Evolutionary conservation across 23 tunicate genomes (phyloP).

Genomic region (Halocynthia roretzi): DNA sequence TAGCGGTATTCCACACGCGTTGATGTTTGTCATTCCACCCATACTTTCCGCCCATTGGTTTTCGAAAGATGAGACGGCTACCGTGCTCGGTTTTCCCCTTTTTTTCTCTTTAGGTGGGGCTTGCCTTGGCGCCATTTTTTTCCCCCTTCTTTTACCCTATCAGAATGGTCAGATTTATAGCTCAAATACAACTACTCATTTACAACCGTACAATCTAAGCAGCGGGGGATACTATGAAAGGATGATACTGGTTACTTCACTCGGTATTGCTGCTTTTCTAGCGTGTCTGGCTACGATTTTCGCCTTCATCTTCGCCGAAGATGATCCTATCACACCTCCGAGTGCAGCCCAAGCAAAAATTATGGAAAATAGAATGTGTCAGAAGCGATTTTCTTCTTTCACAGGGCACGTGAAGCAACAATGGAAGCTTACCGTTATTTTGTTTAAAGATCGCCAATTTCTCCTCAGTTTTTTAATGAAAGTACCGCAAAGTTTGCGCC

Average conservation of each 20-base stretch:
- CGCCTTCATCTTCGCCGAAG: not conserved
- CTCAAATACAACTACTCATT: not conserved
- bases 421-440: too few species aligned
- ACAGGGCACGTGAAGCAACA: too few species aligned
- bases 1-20: not conserved
- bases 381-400: too few species aligned
- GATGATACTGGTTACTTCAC: not conserved
- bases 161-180: not conserved
- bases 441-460: too few species aligned
- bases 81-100: not conserved
- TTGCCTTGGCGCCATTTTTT: not conserved
- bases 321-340: not conserved
- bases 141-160: not conserved
- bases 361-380: too few species aligned
- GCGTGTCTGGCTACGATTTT: not conserved
- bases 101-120: not conserved
- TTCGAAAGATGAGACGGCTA: not conserved
- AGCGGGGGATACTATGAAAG: not conserved
- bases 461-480: too few species aligned
- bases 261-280: not conserved
- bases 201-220: too few species aligned
- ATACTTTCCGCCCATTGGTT: conserved; percentile 6
- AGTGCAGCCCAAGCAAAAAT: not conserved
- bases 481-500: too few species aligned
- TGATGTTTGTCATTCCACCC: not conserved